These are phyloP conservation scores for Calliopum simillimum DNA, from an alignment of 2,888 invertebrate genomes.

Conservation along the genomic window DNA sequence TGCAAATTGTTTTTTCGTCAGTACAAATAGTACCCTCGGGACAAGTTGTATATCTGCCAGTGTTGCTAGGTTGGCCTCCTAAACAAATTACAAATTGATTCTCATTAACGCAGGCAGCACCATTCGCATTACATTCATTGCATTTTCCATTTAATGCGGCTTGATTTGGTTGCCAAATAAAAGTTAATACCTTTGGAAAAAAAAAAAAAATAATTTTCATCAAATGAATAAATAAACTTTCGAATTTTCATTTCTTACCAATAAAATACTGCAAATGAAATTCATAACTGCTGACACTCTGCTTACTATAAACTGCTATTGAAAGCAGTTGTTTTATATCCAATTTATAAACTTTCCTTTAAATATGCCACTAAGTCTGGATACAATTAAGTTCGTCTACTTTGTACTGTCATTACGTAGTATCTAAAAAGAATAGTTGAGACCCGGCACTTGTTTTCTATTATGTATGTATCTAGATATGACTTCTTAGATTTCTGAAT, in stretches of 20 bases:
- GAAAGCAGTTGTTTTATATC: no score
- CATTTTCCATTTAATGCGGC: constrained; percentile 35
- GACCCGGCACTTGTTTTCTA: no score
- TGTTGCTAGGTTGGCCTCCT: constrained; percentile 37
- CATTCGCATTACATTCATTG: constrained; percentile 45
- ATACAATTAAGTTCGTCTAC: no score
- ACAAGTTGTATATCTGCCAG: constrained; percentile 37
- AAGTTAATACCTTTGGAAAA: not conserved
- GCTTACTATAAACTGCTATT: not conserved
- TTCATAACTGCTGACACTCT: not conserved
- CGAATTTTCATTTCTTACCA: not conserved
- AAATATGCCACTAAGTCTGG: no score
- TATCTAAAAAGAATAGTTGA: no score
- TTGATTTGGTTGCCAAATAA: not conserved
- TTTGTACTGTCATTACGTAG: no score
- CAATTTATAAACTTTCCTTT: no score
- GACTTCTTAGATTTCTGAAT: no score
- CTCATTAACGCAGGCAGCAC: constrained; percentile 46
- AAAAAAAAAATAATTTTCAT: not conserved
- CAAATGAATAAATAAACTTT: not conserved
- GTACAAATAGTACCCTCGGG: constrained; percentile 46
- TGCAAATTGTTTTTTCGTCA: constrained; percentile 42
- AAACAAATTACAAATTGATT: constrained; percentile 44
- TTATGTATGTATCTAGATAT: no score
- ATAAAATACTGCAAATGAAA: not conserved